Conservation (phyloP, 2,113 vertebrate species). For the Brachyhypopomus occidentalis region DNA sequence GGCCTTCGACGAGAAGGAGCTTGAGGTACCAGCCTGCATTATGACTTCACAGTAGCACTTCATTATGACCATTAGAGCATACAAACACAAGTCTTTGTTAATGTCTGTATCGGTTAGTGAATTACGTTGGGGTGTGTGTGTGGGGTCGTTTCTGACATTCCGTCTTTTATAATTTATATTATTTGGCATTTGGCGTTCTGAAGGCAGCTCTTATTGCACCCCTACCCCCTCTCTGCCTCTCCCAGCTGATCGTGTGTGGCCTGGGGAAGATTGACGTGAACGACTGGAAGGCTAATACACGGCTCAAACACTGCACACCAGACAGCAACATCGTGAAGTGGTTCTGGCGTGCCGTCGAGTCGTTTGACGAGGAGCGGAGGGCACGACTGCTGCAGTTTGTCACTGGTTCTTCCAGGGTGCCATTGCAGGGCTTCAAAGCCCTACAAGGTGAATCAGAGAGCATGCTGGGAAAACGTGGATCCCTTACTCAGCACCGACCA, state of each 20-base stretch:
- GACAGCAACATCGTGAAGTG: constrained; percentile 97
- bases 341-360: constrained; percentile 99
- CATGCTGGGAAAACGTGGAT: too few species aligned
- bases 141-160: too few species aligned
- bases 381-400: constrained; percentile 96
- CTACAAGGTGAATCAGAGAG: constrained; percentile 82
- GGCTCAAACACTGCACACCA: constrained; percentile 95
- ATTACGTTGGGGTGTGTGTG: too few species aligned
- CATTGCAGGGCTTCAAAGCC: constrained; percentile 98
- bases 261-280: constrained; percentile 97
- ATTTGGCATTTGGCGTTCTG: too few species aligned
- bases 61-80: background rate
- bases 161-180: too few species aligned
- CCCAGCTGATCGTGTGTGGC: constrained; percentile 94
- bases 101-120: too few species aligned
- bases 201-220: background rate
- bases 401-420: constrained; percentile 94
- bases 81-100: too few species aligned
- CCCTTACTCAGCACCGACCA: too few species aligned
- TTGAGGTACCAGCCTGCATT: constrained; percentile 81
- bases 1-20: constrained; percentile 97
- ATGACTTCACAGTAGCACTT: background rate
- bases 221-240: constrained; percentile 26
- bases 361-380: constrained; percentile 93
- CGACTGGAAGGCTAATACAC: constrained; percentile 98